Conservation (phyloP, 2,888 invertebrate genomes). For the Heliconius charithonia region DNA sequence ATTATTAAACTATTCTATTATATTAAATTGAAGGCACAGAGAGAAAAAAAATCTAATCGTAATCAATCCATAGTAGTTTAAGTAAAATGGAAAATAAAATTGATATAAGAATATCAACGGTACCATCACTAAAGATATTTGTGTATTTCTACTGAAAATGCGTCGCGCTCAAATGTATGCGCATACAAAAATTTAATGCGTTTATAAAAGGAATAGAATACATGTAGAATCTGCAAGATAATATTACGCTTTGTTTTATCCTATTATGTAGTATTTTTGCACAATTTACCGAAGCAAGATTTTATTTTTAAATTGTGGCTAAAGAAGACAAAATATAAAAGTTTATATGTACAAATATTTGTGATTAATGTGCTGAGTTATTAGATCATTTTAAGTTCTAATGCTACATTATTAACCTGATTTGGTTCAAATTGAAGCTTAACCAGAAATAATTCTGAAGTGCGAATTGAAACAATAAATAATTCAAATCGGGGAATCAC, state of each 20-base stretch:
- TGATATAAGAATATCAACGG: constrained; percentile 1
- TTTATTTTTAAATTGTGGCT: not conserved
- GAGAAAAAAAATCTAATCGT: no score
- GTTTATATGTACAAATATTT: not conserved
- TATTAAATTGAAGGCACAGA: not conserved
- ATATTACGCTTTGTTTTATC: constrained; percentile 52
- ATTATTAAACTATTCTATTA: not conserved
- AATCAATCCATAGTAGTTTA: not conserved
- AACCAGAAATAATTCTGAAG: constrained; percentile 54
- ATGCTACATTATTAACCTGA: constrained; percentile 14
- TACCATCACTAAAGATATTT: constrained; percentile 5
- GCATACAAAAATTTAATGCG: constrained; percentile 70
- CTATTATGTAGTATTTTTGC: not conserved
- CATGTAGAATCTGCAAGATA: constrained; percentile 46
- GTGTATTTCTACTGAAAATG: constrained; percentile 33
- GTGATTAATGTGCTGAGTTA: not conserved
- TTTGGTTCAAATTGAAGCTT: constrained; percentile 41
- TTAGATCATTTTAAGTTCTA: not conserved
- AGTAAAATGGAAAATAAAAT: constrained; percentile 3
- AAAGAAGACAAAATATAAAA: not conserved
- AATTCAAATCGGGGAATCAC: constrained; percentile 79
- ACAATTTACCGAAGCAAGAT: not conserved
- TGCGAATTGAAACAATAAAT: constrained; percentile 80
- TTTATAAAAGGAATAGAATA: constrained; percentile 68
- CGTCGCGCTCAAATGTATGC: constrained; percentile 61